Conservation (phyloP, 2,888 invertebrate genomes). For the Acanthococcus lagerstroemiae region DNA sequence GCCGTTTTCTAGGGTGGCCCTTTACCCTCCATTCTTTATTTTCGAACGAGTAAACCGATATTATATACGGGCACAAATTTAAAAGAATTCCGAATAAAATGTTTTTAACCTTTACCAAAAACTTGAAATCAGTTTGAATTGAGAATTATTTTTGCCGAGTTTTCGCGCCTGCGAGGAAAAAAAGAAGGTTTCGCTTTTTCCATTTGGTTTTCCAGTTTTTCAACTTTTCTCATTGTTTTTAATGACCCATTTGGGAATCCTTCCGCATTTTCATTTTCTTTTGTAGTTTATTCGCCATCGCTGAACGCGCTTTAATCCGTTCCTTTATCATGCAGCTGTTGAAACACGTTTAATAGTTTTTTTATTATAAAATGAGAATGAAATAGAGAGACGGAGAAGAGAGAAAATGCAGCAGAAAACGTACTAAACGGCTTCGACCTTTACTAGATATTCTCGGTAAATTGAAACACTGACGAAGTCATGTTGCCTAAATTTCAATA, state of each 20-base stretch:
- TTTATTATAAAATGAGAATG: slow-evolving; percentile 12
- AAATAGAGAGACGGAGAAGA: neutral
- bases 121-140: slow-evolving; percentile 16
- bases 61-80: no score
- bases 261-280: slow-evolving; percentile 26
- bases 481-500: neutral
- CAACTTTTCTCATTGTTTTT: slow-evolving; percentile 22
- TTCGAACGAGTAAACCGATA: no score
- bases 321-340: slow-evolving; percentile 19
- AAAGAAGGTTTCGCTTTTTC: neutral
- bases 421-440: slow-evolving; percentile 22
- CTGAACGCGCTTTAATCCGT: slow-evolving; percentile 11
- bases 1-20: no score
- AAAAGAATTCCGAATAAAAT: no score
- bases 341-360: slow-evolving; percentile 27
- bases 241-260: slow-evolving; percentile 28
- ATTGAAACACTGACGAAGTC: neutral
- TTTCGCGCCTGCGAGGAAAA: no score
- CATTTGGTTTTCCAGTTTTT: neutral
- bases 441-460: slow-evolving; percentile 6
- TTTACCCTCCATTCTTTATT: no score
- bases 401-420: neutral
- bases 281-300: slow-evolving; percentile 20
- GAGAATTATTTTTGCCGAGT: slow-evolving; percentile 6
- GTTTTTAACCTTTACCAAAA: no score